A percentile compares a stretch with the other conserved stretches of the same genome.
Evolutionary conservation across 2,797 vertebrate species (phyloP).

Genomic region (Odontamblyopus lacepedii): DNA sequence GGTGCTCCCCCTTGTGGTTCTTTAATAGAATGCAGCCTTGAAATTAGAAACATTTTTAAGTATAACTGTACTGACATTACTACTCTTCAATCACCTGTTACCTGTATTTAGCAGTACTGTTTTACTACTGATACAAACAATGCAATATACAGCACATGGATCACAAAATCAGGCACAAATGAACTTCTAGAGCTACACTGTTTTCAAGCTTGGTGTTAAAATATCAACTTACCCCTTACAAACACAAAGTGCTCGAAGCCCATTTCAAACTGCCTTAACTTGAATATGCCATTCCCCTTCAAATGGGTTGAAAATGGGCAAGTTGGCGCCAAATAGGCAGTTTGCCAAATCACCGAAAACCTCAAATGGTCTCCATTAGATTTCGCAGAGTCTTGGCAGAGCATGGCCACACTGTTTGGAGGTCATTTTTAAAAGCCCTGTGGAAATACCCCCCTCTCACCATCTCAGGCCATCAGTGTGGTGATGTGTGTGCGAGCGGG

Average conservation of each 20-base stretch:
- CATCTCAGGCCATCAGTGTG: constrained; percentile 59
- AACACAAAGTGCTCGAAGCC: constrained; percentile 24
- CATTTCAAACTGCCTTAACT: constrained; percentile 51
- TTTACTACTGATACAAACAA: too few relatives aligned
- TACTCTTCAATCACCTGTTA: too few relatives aligned
- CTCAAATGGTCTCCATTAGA: constrained; percentile 73
- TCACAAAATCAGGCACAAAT: background rate
- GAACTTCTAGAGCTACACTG: background rate
- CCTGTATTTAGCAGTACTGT: too few relatives aligned
- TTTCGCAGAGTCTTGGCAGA: constrained; percentile 66
- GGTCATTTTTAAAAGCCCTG: constrained; percentile 77
- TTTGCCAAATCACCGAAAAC: constrained; percentile 72
- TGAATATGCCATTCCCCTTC: constrained; percentile 56
- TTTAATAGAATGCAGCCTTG: too few relatives aligned
- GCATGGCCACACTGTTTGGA: constrained; percentile 64
- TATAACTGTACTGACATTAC: too few relatives aligned
- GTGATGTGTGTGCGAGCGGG: constrained; percentile 54
- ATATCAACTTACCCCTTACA: constrained; percentile 21
- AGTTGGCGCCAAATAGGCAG: constrained; percentile 60
- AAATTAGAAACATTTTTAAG: too few relatives aligned
- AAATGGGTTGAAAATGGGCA: constrained; percentile 73
- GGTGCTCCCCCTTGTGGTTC: too few relatives aligned
- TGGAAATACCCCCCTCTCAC: constrained; percentile 65
- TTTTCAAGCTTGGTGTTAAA: constrained; percentile 9
- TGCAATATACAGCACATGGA: too few relatives aligned